Conservation (phyloP, 37 sponge, comb jelly and placozoan species). For the Geodia barretti region DNA sequence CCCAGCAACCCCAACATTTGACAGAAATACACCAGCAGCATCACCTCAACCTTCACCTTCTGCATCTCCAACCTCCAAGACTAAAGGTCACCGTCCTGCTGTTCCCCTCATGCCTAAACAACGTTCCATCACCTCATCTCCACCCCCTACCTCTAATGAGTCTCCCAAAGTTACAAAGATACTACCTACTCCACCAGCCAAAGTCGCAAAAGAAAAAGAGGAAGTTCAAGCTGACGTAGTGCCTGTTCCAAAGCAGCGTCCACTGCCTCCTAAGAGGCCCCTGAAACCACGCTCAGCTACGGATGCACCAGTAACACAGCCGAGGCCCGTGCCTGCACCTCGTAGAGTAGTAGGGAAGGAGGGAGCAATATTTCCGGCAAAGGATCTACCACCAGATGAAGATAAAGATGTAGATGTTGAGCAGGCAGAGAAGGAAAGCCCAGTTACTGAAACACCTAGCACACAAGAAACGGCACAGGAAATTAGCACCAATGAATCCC, state of each 20-base stretch:
- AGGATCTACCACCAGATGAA: neutral
- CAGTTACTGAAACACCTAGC: neutral
- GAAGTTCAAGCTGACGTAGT: neutral
- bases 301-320: neutral
- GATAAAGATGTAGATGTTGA: neutral
- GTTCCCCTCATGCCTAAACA: constrained; percentile 30
- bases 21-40: neutral
- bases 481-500: neutral
- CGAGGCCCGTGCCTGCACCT: constrained; percentile 4
- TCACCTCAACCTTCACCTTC: neutral
- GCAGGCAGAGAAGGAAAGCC: neutral
- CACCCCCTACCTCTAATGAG: neutral
- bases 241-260: neutral
- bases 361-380: neutral
- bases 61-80: constrained; percentile 12
- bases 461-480: neutral
- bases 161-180: neutral
- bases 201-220: neutral
- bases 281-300: constrained; percentile 17
- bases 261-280: constrained; percentile 13
- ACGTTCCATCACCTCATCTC: neutral
- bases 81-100: constrained; percentile 33
- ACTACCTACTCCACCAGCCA: constrained; percentile 13
- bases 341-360: neutral
- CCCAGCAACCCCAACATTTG: constrained; percentile 2